phyloP scores from a whole-genome alignment of 2,113 vertebrate genomes.

The Pangasianodon hypophthalmus region DNA sequence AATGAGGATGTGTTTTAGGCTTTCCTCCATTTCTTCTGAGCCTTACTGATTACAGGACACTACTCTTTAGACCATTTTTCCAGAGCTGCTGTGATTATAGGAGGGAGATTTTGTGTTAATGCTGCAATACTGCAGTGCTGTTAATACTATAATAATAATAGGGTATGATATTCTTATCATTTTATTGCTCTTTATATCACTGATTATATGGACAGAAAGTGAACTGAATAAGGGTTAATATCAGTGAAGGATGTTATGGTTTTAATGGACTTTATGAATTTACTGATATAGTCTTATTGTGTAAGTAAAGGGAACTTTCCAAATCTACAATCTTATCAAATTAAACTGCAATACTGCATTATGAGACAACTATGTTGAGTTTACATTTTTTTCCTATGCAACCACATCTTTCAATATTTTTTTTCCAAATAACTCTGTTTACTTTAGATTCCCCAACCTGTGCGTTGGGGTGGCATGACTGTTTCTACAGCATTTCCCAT shows the following conservation, averaged over 20 bases:
- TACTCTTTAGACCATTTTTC: not conserved
- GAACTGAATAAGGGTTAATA: not conserved
- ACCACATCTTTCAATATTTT: not conserved
- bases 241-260: not conserved
- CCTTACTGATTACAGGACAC: not conserved
- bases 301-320: not conserved
- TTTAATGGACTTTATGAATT: not conserved
- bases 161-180: not conserved
- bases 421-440: not conserved
- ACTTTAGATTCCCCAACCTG: not conserved
- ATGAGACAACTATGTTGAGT: not conserved
- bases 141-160: slow-evolving; percentile 8
- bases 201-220: not conserved
- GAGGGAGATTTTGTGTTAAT: not conserved
- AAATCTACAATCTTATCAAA: not conserved
- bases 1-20: not conserved
- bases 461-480: not conserved
- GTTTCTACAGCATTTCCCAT: not conserved
- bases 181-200: not conserved
- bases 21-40: slow-evolving; percentile 1
- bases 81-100: not conserved
- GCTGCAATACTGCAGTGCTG: not conserved
- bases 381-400: slow-evolving; percentile 21
- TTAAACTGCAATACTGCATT: not conserved
- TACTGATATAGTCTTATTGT: not conserved